Conservation (phyloP, 2,797 vertebrate species). For the Chrysocyon brachyurus region DNA sequence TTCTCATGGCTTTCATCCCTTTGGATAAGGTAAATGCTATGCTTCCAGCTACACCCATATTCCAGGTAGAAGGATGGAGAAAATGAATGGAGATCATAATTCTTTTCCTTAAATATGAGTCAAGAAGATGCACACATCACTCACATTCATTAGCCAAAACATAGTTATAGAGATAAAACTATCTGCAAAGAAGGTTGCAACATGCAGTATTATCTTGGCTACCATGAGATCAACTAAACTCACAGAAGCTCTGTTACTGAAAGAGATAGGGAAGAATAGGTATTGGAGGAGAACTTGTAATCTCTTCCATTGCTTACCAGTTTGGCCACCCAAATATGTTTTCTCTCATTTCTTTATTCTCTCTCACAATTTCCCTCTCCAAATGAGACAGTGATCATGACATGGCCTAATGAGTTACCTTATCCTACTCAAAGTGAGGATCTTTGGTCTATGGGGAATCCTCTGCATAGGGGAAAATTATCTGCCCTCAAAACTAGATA, state of each 20-base stretch:
- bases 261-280: background rate
- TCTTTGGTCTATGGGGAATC: background rate
- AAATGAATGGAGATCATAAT: background rate
- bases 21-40: background rate
- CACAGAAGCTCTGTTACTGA: background rate
- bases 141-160: background rate
- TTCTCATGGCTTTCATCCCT: background rate
- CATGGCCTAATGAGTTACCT: background rate
- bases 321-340: background rate
- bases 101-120: background rate
- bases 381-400: background rate
- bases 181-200: background rate
- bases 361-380: background rate
- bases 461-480: background rate
- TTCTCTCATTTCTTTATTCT: background rate
- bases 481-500: background rate
- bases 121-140: background rate
- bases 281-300: background rate
- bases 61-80: background rate
- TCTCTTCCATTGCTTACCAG: background rate
- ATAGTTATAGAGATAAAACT: background rate
- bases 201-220: background rate
- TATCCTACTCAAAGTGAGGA: background rate
- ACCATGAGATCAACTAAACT: background rate
- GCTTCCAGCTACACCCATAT: background rate